phyloP scores from a whole-genome alignment of 1,140 invertebrate species.

The Ceratitis capitata region DNA sequence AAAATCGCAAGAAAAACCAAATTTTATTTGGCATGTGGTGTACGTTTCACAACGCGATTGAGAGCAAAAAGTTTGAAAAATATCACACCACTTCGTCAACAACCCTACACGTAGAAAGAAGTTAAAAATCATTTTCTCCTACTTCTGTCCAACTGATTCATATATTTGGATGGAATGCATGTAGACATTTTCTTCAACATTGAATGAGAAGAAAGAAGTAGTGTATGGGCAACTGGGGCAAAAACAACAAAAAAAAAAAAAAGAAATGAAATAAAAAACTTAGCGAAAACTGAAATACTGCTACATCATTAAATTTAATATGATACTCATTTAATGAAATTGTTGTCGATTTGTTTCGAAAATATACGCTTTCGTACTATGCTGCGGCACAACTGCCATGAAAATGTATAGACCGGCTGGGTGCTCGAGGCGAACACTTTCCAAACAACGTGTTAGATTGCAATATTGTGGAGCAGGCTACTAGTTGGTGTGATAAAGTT shows the following conservation, averaged over 20 bases:
- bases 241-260: no score
- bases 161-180: neutral
- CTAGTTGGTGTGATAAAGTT: conserved; percentile 27
- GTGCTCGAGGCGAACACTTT: neutral
- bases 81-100: neutral
- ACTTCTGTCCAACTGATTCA: neutral
- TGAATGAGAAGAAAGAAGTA: neutral
- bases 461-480: conserved; percentile 61
- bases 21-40: no score
- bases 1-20: no score
- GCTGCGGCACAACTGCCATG: neutral
- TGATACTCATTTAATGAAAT: conserved; percentile 67
- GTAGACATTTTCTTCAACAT: neutral
- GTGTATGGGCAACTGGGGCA: neutral
- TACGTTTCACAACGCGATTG: no score
- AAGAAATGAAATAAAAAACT: no score
- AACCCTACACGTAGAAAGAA: neutral
- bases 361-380: conserved; percentile 55
- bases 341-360: conserved; percentile 67
- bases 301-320: conserved; percentile 67
- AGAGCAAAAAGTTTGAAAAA: neutral
- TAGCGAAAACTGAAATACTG: conserved; percentile 66
- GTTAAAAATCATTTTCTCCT: neutral
- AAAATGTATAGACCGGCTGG: neutral
- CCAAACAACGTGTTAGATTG: conserved; percentile 47